phyloP scores from a whole-genome alignment of 2,113 vertebrate genomes.

The Nesoenas mayeri region DNA sequence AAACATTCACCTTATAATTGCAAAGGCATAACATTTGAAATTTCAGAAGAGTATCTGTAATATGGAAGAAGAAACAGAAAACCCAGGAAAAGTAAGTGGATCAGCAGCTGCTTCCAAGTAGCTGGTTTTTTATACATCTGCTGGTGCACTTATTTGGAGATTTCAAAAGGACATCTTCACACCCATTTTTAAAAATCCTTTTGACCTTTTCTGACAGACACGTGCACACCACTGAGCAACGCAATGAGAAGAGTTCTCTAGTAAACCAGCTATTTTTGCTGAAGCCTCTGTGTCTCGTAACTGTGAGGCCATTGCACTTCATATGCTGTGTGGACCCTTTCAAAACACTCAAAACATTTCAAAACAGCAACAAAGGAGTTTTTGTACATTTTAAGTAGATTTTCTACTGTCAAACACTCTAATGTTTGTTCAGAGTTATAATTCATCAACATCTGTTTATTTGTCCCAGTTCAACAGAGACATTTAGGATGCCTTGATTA shows the following conservation, averaged over 20 bases:
- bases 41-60: neutral
- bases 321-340: neutral
- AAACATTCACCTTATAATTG: neutral
- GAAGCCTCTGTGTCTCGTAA: neutral
- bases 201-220: neutral
- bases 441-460: neutral
- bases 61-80: neutral
- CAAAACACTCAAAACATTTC: neutral
- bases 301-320: neutral
- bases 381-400: neutral
- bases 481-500: neutral
- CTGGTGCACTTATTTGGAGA: neutral
- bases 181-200: constrained; percentile 13
- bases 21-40: neutral
- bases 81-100: neutral
- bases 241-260: neutral
- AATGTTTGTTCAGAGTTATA: neutral
- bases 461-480: neutral
- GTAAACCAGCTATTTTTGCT: neutral
- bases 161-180: neutral
- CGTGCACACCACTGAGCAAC: neutral
- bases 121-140: neutral
- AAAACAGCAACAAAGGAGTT: neutral
- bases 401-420: neutral
- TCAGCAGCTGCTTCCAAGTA: neutral